A percentile compares a stretch with the other conserved stretches of the same genome.
Conservation (phyloP, 2,113 vertebrate genomes). For the Anseranas semipalmata region DNA sequence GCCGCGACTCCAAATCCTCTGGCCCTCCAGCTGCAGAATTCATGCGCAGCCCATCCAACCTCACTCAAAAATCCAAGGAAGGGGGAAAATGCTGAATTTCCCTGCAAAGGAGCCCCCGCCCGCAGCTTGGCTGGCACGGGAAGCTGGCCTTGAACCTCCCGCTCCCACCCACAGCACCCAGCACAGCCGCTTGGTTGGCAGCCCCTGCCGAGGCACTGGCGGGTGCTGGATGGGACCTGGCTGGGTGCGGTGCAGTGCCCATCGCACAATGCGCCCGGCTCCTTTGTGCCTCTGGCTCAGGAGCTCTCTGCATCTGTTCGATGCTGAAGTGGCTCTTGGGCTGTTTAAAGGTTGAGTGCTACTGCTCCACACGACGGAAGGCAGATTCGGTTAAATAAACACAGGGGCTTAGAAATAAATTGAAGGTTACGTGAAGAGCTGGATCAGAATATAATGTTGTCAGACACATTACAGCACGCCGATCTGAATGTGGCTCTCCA, state of each 20-base stretch:
- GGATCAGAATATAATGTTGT: constrained; percentile 65
- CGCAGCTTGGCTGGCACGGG: accelerated
- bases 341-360: constrained; percentile 72
- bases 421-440: constrained; percentile 46
- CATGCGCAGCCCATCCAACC: too few species aligned
- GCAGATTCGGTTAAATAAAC: constrained; percentile 73
- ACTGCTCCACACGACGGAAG: constrained; percentile 39
- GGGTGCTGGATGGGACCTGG: neutral
- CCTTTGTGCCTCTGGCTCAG: constrained; percentile 52
- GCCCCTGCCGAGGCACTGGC: neutral
- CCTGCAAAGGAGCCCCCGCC: neutral
- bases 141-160: neutral
- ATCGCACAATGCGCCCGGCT: neutral
- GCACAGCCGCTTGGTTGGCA: accelerated
- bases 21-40: neutral
- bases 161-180: accelerated
- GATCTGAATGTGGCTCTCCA: neutral
- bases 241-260: neutral
- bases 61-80: neutral
- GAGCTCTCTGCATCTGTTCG: constrained; percentile 56
- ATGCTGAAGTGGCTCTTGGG: constrained; percentile 73
- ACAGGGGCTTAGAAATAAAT: constrained; percentile 68
- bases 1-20: accelerated
- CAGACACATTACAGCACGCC: neutral
- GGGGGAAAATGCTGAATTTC: neutral